A percentile compares a stretch with the other conserved stretches of the same genome.
Conservation (phyloP, 2,113 vertebrate genomes). For the Osmerus eperlanus region DNA sequence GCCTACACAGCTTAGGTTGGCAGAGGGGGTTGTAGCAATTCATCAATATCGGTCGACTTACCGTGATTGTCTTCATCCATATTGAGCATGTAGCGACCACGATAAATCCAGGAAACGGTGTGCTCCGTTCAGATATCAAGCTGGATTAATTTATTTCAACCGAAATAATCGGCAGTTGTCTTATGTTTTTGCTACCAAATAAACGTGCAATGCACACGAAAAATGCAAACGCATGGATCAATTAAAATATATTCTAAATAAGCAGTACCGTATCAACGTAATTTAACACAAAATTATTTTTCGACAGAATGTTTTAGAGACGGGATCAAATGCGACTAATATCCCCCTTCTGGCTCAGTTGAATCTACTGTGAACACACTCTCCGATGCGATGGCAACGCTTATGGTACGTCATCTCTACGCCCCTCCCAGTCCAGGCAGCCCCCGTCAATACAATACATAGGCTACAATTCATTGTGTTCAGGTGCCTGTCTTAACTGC, state of each 20-base stretch:
- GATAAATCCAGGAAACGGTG: conserved; percentile 36
- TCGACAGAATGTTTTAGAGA: too few relatives aligned
- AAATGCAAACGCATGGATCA: conserved; percentile 11
- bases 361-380: conserved; percentile 9
- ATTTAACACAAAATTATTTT: too few relatives aligned
- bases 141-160: conserved; percentile 3
- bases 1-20: background rate
- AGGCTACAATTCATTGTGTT: background rate
- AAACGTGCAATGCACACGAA: background rate
- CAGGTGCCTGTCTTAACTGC: background rate
- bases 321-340: conserved; percentile 17
- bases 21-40: background rate
- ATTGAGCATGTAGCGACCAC: conserved; percentile 14
- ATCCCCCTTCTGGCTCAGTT: background rate
- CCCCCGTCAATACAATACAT: background rate
- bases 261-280: background rate
- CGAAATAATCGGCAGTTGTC: conserved; percentile 2
- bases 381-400: conserved; percentile 23
- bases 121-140: conserved; percentile 17
- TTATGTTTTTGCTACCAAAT: conserved; percentile 21
- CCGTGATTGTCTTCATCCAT: conserved; percentile 77
- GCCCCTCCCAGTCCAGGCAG: conserved; percentile 46
- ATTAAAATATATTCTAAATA: background rate
- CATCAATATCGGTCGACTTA: conserved; percentile 41
- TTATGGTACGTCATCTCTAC: conserved; percentile 47